A percentile compares a stretch with the other conserved stretches of the same genome.
Conservation (phyloP, 2,113 vertebrate genomes). For the Coptodon rendalli region DNA sequence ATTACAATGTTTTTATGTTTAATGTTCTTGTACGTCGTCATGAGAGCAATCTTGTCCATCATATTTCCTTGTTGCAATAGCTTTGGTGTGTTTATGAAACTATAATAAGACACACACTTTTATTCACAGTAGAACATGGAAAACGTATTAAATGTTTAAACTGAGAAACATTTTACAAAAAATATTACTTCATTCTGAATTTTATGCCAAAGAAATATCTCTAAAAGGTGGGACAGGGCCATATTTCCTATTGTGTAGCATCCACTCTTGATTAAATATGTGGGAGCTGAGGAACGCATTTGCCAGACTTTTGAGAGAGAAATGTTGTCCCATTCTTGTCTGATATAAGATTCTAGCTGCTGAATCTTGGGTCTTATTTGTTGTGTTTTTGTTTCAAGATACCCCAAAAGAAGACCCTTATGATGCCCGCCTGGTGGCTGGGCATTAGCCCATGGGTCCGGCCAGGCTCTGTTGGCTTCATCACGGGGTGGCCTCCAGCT, state of each 20-base stretch:
- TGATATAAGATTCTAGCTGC: not conserved
- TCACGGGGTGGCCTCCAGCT: not conserved
- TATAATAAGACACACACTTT: not conserved
- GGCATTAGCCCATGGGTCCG: fast-evolving
- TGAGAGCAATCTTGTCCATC: not conserved
- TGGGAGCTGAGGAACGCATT: not conserved
- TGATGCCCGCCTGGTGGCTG: not conserved
- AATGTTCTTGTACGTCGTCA: not conserved
- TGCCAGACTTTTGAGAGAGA: not conserved
- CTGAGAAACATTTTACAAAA: not conserved
- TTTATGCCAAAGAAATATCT: not conserved
- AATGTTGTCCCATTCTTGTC: not conserved
- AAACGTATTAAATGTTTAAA: not conserved
- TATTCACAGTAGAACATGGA: not conserved
- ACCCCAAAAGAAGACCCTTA: fast-evolving
- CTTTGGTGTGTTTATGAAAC: not conserved
- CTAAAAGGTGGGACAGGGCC: not conserved
- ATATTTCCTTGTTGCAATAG: not conserved
- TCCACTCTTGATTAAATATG: not conserved
- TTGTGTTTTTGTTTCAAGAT: not conserved
- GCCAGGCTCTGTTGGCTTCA: fast-evolving
- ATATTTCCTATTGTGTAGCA: not conserved
- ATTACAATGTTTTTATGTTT: not conserved
- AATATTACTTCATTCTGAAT: not conserved
- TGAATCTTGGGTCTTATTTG: not conserved